Conservation (phyloP, 2,797 vertebrate species). For the Ciconia nigra region DNA sequence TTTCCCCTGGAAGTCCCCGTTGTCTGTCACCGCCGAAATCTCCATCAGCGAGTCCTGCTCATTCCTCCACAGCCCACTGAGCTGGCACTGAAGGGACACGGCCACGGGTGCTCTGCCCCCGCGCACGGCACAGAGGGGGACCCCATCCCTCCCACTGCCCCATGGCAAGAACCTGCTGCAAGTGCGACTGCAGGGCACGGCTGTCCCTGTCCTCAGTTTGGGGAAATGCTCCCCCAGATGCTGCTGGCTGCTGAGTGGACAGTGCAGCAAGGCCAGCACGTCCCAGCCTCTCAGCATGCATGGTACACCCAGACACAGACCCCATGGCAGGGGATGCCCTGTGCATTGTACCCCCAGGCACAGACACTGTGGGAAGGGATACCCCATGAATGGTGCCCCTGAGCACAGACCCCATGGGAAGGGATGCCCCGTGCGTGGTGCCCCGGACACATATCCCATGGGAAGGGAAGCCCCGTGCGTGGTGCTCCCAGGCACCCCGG, state of each 20-base stretch:
- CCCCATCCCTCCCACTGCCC: neutral
- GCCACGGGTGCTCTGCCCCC: too few relatives aligned
- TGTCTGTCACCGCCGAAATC: neutral
- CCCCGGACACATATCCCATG: accelerated
- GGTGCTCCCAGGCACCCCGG: neutral
- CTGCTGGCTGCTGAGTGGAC: neutral
- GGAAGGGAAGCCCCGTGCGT: accelerated
- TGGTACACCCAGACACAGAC: accelerated
- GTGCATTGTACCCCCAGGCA: too few relatives aligned
- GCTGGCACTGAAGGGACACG: neutral
- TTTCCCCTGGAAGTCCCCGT: slow-evolving; percentile 19
- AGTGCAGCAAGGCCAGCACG: accelerated
- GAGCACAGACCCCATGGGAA: accelerated
- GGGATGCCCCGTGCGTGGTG: too few relatives aligned
- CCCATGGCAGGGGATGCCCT: too few relatives aligned
- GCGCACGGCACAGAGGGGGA: accelerated
- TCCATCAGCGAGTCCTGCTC: slow-evolving; percentile 39
- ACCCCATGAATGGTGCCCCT: too few relatives aligned
- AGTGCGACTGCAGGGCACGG: accelerated
- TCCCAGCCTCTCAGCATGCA: neutral
- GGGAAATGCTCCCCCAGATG: neutral
- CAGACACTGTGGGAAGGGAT: neutral
- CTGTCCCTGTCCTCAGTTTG: neutral
- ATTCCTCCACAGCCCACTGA: slow-evolving; percentile 25
- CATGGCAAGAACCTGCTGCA: accelerated